A percentile compares a stretch with the other conserved stretches of the same genome.
phyloP scores from a whole-genome alignment of 1,140 invertebrate species.

The Ruditapes philippinarum region DNA sequence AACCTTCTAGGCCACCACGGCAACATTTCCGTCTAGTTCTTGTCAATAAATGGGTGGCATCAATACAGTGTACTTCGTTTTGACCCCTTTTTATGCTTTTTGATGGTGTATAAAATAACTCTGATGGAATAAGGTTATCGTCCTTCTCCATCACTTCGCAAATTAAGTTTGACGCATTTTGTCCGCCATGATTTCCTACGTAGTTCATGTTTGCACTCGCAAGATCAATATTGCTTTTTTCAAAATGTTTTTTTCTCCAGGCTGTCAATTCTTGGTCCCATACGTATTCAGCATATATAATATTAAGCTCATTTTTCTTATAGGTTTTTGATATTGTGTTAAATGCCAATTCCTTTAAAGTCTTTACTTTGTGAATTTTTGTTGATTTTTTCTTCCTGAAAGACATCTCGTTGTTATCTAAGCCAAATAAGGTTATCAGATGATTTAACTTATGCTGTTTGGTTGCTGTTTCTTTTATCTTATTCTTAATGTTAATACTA shows the following conservation, averaged over 20 bases:
- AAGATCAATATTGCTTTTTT: too few species aligned
- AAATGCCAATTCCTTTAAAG: background rate
- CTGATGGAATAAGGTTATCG: background rate
- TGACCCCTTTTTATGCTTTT: conserved; percentile 11
- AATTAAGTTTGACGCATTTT: too few species aligned
- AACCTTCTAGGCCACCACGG: conserved; percentile 62
- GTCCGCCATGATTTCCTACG: too few species aligned
- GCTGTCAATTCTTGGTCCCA: background rate
- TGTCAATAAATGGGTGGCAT: conserved; percentile 62
- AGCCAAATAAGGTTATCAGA: background rate
- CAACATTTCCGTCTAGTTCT: conserved; percentile 41
- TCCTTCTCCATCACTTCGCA: background rate
- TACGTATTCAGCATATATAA: background rate
- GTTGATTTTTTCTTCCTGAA: background rate
- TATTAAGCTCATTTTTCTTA: background rate
- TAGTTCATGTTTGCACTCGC: too few species aligned
- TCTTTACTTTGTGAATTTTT: background rate
- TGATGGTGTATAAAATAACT: background rate
- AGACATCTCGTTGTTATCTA: background rate
- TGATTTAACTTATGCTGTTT: background rate
- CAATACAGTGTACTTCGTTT: conserved; percentile 63
- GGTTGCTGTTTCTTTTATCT: background rate
- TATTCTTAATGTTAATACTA: too few species aligned
- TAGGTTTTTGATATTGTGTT: background rate
- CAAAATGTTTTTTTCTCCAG: background rate